Conservation (phyloP, 1,140 invertebrate species). For the Calosoma granatense region DNA sequence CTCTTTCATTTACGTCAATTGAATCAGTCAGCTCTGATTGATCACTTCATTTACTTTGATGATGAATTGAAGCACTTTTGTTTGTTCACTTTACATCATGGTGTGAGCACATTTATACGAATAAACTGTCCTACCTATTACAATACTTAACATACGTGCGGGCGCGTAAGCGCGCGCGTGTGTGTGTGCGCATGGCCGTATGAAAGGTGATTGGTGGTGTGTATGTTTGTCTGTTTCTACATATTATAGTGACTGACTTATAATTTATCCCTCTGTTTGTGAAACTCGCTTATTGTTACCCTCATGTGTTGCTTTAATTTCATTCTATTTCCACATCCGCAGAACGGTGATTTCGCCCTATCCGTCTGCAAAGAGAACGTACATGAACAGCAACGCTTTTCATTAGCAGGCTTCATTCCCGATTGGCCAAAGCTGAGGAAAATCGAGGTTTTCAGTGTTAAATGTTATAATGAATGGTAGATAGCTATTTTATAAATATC, state of each 20-base stretch:
- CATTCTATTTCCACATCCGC: not conserved
- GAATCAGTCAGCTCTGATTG: too few species aligned
- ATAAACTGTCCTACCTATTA: too few species aligned
- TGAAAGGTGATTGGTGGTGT: too few species aligned
- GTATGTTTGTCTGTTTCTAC: not conserved
- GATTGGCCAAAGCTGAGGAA: slow-evolving; percentile 24
- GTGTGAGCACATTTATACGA: too few species aligned
- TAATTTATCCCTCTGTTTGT: too few species aligned
- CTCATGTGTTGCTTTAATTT: not conserved
- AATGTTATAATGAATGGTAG: not conserved
- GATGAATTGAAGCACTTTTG: not conserved
- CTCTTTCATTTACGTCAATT: too few species aligned
- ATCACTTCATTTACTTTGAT: not conserved
- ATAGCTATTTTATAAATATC: too few species aligned
- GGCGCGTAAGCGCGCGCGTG: not conserved
- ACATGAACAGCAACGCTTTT: slow-evolving; percentile 14
- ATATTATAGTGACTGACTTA: too few species aligned
- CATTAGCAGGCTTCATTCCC: slow-evolving; percentile 18
- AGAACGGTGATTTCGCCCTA: not conserved
- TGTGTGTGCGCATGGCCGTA: not conserved
- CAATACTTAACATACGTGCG: not conserved
- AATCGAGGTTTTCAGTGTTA: slow-evolving; percentile 22
- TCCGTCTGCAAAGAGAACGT: not conserved
- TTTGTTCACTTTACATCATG: too few species aligned
- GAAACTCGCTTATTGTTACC: not conserved